Evolutionary conservation across 2,888 invertebrate species (phyloP).

Genomic region (Caenorhabditis doughertyi): DNA sequence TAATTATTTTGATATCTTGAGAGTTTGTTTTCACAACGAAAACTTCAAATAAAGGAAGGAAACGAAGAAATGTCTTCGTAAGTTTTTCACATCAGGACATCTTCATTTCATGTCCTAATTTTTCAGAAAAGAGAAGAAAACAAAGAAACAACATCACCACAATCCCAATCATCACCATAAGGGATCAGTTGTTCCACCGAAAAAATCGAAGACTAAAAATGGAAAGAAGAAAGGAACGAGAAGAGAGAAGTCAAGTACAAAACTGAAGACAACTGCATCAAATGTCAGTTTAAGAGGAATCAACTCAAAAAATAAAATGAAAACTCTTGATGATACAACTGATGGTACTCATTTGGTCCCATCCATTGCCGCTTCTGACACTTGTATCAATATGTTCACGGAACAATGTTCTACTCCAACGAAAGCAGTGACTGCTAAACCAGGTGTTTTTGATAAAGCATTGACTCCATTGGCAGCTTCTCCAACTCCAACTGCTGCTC

Average conservation of each 20-base stretch:
- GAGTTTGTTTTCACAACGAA: slow-evolving; percentile 11
- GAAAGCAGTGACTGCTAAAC: neutral
- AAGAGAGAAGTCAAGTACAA: slow-evolving; percentile 29
- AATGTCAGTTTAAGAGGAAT: slow-evolving; percentile 14
- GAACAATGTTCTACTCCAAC: slow-evolving; percentile 13
- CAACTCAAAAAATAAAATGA: neutral
- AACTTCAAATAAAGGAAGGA: neutral
- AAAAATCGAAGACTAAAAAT: slow-evolving; percentile 28
- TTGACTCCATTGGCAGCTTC: slow-evolving; percentile 8
- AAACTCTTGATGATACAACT: neutral
- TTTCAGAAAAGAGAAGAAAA: slow-evolving; percentile 26
- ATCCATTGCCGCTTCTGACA: slow-evolving; percentile 16
- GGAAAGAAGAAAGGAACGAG: slow-evolving; percentile 3
- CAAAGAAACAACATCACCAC: slow-evolving; percentile 21
- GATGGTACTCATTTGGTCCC: slow-evolving; percentile 19
- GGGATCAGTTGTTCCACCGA: slow-evolving; percentile 22
- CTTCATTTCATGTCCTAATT: neutral
- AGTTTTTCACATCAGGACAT: neutral
- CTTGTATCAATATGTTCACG: slow-evolving; percentile 9
- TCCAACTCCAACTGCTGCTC: slow-evolving; percentile 10
- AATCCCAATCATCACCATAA: slow-evolving; percentile 8
- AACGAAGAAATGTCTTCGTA: slow-evolving; percentile 17
- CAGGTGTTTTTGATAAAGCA: neutral
- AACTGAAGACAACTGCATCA: slow-evolving; percentile 4
- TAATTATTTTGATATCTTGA: neutral